Conservation (phyloP, 2,797 vertebrate genomes). For the Phoxinus dragarum region DNA sequence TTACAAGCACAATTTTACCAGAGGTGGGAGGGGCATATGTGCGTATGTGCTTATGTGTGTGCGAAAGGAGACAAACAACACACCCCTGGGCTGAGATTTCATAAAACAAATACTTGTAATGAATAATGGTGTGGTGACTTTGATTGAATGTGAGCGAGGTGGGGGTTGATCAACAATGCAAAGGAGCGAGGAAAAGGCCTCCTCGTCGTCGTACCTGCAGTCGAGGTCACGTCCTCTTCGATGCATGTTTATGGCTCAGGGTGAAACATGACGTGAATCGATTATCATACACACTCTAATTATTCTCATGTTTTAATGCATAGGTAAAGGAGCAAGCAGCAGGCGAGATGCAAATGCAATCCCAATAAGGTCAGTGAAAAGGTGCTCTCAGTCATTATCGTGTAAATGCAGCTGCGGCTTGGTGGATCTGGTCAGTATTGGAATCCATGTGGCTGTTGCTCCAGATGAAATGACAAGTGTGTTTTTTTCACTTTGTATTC, state of each 20-base stretch:
- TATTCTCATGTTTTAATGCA: conserved; percentile 56
- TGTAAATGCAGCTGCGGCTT: conserved; percentile 11
- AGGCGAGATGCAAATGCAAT: conserved; percentile 59
- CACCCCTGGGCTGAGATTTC: conserved; percentile 61
- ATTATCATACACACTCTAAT: conserved; percentile 58
- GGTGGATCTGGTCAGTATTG: neutral
- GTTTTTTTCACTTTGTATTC: neutral
- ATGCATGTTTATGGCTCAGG: conserved; percentile 58
- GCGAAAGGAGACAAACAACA: conserved; percentile 64
- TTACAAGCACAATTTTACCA: conserved; percentile 68
- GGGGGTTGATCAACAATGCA: conserved; percentile 65
- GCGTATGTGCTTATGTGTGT: conserved; percentile 29
- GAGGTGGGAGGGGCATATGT: conserved; percentile 46
- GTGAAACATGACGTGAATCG: conserved; percentile 63
- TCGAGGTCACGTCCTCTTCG: conserved; percentile 59
- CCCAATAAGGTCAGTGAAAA: conserved; percentile 56
- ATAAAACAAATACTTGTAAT: conserved; percentile 70
- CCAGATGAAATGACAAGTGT: neutral
- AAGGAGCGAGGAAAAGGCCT: conserved; percentile 50
- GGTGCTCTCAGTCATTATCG: conserved; percentile 53
- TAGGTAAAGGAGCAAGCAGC: conserved; percentile 26
- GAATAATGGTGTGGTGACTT: conserved; percentile 65
- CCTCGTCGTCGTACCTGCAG: conserved; percentile 50
- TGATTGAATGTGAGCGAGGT: conserved; percentile 62
- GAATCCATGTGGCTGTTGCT: conserved; percentile 6